Percentiles rank a stretch among this genome's conserved stretches.
These are phyloP conservation scores for Trisateles emortualis DNA, from an alignment of 2,888 invertebrate genomes.

Conservation along the genomic window DNA sequence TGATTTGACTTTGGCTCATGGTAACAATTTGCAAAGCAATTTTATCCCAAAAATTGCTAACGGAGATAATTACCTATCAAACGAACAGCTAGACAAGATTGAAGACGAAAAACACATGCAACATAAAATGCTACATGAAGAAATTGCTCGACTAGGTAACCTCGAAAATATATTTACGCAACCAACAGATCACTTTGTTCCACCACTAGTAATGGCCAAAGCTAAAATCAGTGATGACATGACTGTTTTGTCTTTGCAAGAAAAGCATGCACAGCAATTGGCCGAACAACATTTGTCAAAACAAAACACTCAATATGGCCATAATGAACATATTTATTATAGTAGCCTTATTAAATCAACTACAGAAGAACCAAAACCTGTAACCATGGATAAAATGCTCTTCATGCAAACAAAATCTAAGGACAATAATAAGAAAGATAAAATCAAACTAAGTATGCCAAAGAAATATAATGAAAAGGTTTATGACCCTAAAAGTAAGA, in stretches of 20 bases:
- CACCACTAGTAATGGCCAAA: constrained; percentile 84
- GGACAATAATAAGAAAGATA: constrained; percentile 59
- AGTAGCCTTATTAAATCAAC: constrained; percentile 39
- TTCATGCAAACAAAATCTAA: constrained; percentile 44
- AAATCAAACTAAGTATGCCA: constrained; percentile 60
- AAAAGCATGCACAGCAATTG: constrained; percentile 80
- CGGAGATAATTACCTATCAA: constrained; percentile 59
- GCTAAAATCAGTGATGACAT: constrained; percentile 82
- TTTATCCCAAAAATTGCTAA: constrained; percentile 66
- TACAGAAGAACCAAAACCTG: constrained; percentile 42
- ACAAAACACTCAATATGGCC: constrained; percentile 46
- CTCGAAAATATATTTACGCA: constrained; percentile 81
- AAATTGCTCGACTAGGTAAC: constrained; percentile 76
- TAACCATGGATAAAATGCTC: constrained; percentile 39
- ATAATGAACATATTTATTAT: constrained; percentile 38
- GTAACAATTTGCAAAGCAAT: constrained; percentile 74
- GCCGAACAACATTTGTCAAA: constrained; percentile 65
- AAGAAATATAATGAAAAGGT: constrained; percentile 76
- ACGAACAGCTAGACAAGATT: constrained; percentile 67
- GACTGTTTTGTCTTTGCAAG: constrained; percentile 81
- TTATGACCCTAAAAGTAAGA: constrained; percentile 62
- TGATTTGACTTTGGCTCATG: constrained; percentile 55
- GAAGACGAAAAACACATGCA: constrained; percentile 76
- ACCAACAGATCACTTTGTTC: constrained; percentile 83
- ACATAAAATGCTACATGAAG: constrained; percentile 78